Evolutionary conservation across 2,888 invertebrate genomes (phyloP), one percentile per base, ranked within the genome.

Genomic region (Epinotia ramella): DNA sequence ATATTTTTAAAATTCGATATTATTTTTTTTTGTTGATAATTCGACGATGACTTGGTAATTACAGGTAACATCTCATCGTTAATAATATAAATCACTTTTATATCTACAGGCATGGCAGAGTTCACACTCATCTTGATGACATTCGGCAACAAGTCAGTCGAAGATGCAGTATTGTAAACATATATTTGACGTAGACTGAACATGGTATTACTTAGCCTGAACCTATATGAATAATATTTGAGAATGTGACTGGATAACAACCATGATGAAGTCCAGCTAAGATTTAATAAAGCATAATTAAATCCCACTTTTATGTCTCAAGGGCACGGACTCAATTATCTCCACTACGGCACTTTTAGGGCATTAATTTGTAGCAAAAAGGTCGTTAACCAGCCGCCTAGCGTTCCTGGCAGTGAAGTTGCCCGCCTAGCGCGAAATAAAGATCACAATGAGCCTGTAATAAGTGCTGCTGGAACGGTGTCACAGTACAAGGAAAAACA

Each of bases 401-500:
- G 53, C 67, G 40, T 59, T 68, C 57, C 46, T n/a, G 57, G 65
- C 70, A 60, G 59, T 49, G 53, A 65, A 71, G 65, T 66, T 64
- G 70, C 70, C 60, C 53, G 70, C 68, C 68, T 60, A 60, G 59
- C 65, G 20, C 28, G 65, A 75, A 75, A 75, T 75, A 71, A 75
- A 75, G 70, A 70, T 70, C 75, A 75, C 75, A 70, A 74, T 69
- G 74, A 74, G 70, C 40, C 53, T 24, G 53, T 66, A 70, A 67
- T 70, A 75, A 75, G 62, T 70, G 53, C 62, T 63, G 28, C 49
- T 62, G 1, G 20, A 40, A 44, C 59, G 20, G 40, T 56, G 44
- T 24, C 57, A 69, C 69, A 69, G 59, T 60, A 46, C n/a, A 46
- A n/a, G 44, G 46, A 6, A 11, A 16, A n/a, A 44, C 59, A 69